Conservation (phyloP, 2,113 vertebrate species). For the Vimba vimba region DNA sequence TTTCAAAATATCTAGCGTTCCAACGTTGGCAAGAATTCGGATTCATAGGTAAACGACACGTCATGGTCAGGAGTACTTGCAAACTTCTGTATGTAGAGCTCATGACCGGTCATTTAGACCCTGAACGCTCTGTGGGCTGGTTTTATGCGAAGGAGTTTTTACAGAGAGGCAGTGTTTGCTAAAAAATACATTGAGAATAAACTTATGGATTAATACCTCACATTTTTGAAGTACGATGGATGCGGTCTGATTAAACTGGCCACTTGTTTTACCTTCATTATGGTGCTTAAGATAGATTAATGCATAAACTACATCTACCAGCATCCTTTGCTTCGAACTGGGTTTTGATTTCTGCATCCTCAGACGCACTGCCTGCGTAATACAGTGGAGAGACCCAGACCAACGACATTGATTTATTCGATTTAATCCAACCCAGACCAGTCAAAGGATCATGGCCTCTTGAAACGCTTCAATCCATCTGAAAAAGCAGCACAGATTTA, state of each 20-base stretch:
- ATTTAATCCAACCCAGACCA: background rate
- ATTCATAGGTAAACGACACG: background rate
- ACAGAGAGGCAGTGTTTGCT: conserved; percentile 1
- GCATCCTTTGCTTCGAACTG: conserved; percentile 24
- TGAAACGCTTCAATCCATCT: conserved; percentile 97
- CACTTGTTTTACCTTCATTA: background rate
- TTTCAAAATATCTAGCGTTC: background rate
- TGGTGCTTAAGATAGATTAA: conserved; percentile 16
- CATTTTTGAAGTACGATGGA: background rate
- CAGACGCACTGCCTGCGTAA: background rate
- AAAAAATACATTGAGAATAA: conserved; percentile 20
- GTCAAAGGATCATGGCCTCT: conserved; percentile 88
- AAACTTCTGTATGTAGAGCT: background rate
- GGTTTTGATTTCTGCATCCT: conserved; percentile 20
- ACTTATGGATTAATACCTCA: conserved; percentile 18
- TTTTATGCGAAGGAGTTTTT: background rate
- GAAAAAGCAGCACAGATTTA: conserved; percentile 39
- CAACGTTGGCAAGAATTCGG: background rate
- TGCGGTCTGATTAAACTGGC: background rate
- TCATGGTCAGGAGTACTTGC: background rate
- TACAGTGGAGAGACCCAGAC: background rate
- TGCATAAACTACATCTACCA: conserved; percentile 32
- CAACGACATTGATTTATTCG: conserved; percentile 5
- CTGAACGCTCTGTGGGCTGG: background rate
- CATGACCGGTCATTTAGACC: background rate